A percentile compares a stretch with the other conserved stretches of the same genome.
phyloP scores from a whole-genome alignment of 2,113 vertebrate species.

The Pan paniscus region DNA sequence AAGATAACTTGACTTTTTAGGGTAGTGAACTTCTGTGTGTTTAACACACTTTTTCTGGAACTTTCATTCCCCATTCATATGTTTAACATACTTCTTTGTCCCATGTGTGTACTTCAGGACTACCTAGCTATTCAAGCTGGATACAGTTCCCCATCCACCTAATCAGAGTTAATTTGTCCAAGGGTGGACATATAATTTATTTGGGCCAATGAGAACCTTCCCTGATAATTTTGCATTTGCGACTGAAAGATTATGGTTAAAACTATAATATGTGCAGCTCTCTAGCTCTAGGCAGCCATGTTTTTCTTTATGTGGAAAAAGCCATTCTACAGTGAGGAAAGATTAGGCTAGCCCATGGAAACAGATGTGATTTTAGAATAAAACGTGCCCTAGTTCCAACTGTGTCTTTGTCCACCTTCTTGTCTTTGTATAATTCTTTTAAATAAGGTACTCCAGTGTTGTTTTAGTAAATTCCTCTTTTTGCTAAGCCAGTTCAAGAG shows the following conservation, averaged over 20 bases:
- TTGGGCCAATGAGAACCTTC: neutral
- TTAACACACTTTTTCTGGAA: neutral
- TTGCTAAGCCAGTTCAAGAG: neutral
- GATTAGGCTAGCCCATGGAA: neutral
- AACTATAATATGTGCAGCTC: neutral
- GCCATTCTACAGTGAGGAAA: neutral
- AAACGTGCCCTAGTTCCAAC: neutral
- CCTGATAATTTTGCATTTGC: conserved; percentile 2
- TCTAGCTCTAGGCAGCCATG: neutral
- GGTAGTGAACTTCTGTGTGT: neutral
- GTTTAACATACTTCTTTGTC: neutral
- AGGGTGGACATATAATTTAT: neutral
- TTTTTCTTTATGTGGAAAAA: neutral
- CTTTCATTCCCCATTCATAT: neutral
- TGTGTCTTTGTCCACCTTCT: neutral
- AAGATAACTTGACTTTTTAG: conserved; percentile 34
- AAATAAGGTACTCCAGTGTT: neutral
- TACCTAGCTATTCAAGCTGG: neutral
- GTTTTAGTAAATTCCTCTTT: conserved; percentile 23
- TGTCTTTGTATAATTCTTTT: neutral
- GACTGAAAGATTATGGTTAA: neutral
- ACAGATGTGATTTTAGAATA: neutral
- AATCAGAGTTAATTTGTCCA: neutral
- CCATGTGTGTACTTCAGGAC: neutral
- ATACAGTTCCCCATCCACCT: neutral